These are phyloP conservation scores for Psilanteris sp. DNA, from an alignment of 1,140 invertebrate species.

Conservation along the genomic window DNA sequence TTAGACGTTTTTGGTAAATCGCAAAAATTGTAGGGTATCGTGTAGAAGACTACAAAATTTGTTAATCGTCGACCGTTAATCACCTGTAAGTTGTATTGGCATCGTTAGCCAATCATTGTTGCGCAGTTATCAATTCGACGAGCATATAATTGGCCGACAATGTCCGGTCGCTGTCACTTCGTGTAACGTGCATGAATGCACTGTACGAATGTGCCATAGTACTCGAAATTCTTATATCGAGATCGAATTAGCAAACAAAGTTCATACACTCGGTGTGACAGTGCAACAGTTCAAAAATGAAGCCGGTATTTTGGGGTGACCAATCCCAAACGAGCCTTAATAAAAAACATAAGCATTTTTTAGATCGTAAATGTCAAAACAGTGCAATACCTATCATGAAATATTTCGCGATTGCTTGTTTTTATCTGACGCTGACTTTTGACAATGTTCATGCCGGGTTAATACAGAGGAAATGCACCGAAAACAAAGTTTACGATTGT, in stretches of 20 bases:
- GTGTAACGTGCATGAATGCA: conserved; percentile 5
- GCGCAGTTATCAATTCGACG: conserved; percentile 53
- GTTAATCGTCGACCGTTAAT: conserved; percentile 36
- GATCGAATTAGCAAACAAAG: conserved; percentile 3
- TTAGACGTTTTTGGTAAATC: too few relatives aligned
- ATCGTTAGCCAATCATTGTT: conserved; percentile 58
- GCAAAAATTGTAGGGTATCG: too few relatives aligned
- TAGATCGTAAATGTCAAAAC: conserved; percentile 14
- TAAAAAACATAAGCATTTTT: not conserved
- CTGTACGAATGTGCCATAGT: not conserved
- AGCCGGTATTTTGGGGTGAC: not conserved
- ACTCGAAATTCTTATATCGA: not conserved
- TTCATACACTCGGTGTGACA: conserved; percentile 4
- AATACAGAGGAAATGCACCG: conserved; percentile 28
- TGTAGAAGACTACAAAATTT: too few relatives aligned
- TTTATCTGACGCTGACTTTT: not conserved
- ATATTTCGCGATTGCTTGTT: conserved; percentile 13
- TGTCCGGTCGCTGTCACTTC: conserved; percentile 53
- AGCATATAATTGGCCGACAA: conserved; percentile 54
- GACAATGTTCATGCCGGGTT: not conserved
- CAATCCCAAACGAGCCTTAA: too few relatives aligned
- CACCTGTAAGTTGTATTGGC: conserved; percentile 36
- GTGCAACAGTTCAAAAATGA: conserved; percentile 22
- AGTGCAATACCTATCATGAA: too few relatives aligned
- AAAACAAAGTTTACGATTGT: conserved; percentile 45